phyloP scores from a whole-genome alignment of 2,113 vertebrate species.

The Sceloporus undulatus region DNA sequence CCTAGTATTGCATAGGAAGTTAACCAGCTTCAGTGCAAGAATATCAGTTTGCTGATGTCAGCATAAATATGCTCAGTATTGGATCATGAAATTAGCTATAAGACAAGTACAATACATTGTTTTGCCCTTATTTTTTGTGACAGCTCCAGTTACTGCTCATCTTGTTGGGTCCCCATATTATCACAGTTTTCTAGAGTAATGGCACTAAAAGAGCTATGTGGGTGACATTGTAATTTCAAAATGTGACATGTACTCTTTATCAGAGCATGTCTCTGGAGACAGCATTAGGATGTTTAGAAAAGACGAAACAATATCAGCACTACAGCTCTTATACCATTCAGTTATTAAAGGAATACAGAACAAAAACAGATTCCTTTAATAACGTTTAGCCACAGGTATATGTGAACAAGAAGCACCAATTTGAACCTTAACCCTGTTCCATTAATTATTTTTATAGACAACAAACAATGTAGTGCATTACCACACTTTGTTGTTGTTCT shows the following conservation, averaged over 20 bases:
- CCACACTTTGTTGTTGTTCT: constrained; percentile 30
- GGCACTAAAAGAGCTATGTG: constrained; percentile 23
- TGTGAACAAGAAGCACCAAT: accelerated
- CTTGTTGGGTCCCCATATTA: constrained; percentile 7
- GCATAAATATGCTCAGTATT: neutral
- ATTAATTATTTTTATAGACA: constrained; percentile 47
- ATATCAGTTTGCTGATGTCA: neutral
- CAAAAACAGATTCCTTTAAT: constrained; percentile 19
- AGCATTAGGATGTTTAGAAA: constrained; percentile 2
- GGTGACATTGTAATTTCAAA: constrained; percentile 32
- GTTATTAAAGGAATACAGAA: neutral
- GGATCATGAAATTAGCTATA: constrained; percentile 8
- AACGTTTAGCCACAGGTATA: neutral
- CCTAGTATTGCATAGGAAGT: neutral
- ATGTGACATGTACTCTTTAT: constrained; percentile 15
- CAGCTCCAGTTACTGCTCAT: neutral
- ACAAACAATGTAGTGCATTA: constrained; percentile 51
- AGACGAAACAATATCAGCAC: constrained; percentile 7
- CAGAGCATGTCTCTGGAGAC: constrained; percentile 3
- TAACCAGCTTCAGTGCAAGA: neutral
- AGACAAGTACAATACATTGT: neutral
- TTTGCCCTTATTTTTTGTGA: constrained; percentile 21
- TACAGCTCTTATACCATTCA: constrained; percentile 13
- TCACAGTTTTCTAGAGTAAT: constrained; percentile 22
- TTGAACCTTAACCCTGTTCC: constrained; percentile 21